Conservation (phyloP, 2,888 invertebrate species). For the Linnaemya tessellans region DNA sequence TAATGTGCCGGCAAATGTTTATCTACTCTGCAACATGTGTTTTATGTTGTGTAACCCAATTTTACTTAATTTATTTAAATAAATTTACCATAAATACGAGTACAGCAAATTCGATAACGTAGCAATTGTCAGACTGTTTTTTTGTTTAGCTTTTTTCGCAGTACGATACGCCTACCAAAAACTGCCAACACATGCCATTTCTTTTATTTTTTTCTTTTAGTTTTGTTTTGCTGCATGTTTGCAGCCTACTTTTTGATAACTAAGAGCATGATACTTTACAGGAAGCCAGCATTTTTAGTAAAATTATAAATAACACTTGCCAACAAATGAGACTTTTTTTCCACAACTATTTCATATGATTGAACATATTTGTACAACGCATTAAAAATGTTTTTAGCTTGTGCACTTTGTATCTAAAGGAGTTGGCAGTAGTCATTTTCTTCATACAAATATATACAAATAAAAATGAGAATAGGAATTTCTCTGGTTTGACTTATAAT, state of each 20-base stretch:
- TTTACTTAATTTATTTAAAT: conserved; percentile 53
- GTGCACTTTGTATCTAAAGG: no score
- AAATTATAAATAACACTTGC: conserved; percentile 25
- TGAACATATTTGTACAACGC: no score
- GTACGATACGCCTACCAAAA: conserved; percentile 55
- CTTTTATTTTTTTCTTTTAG: conserved; percentile 6
- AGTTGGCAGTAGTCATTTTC: no score
- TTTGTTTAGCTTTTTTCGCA: not conserved
- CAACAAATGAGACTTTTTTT: conserved; percentile 21
- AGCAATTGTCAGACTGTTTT: conserved; percentile 46
- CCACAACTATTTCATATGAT: not conserved
- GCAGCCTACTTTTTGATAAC: conserved; percentile 53
- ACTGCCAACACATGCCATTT: conserved; percentile 59
- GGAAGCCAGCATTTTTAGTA: conserved; percentile 56
- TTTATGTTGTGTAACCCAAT: conserved; percentile 28
- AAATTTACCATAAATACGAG: conserved; percentile 57
- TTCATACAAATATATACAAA: no score
- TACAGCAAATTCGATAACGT: conserved; percentile 52
- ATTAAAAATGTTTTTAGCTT: no score
- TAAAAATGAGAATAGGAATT: no score
- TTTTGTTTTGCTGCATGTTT: conserved; percentile 22
- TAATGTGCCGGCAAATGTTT: conserved; percentile 30
- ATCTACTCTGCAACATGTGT: conserved; percentile 43
- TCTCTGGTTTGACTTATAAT: no score
- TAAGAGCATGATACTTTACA: conserved; percentile 49